phyloP scores from a whole-genome alignment of 2,888 invertebrate species.

The Diaprepes abbreviatus region DNA sequence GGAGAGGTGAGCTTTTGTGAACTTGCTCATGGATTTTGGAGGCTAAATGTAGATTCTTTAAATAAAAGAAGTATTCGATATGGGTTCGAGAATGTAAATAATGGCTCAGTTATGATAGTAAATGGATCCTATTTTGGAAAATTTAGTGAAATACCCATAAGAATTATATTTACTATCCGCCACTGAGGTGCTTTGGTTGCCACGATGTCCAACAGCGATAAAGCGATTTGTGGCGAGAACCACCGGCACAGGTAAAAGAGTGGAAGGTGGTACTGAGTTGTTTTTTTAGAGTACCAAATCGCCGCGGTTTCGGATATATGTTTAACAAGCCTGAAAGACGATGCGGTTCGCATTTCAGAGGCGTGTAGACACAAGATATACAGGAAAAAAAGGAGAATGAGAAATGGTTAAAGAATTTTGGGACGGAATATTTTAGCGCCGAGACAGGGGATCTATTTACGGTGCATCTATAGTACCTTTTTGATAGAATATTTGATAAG shows the following conservation, averaged over 20 bases:
- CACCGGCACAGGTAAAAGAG: constrained; percentile 52
- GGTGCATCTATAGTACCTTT: no score
- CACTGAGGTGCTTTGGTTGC: constrained; percentile 49
- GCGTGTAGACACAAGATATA: constrained; percentile 48
- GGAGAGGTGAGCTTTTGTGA: no score
- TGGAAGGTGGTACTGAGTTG: constrained; percentile 47
- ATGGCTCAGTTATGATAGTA: no score
- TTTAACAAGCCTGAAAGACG: constrained; percentile 49
- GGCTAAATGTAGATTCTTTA: no score
- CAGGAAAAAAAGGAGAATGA: constrained; percentile 39
- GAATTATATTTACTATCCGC: neutral
- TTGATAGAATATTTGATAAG: no score
- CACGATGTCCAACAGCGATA: constrained; percentile 65
- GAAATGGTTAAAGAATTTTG: constrained; percentile 35
- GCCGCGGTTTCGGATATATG: constrained; percentile 49
- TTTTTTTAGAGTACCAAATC: constrained; percentile 43
- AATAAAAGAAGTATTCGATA: no score
- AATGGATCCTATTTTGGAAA: no score
- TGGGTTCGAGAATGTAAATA: no score
- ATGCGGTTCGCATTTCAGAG: constrained; percentile 47
- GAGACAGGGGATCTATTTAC: constrained; percentile 13
- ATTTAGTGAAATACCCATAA: no score
- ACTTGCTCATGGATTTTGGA: no score
- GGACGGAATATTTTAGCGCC: constrained; percentile 45
- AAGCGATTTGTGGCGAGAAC: constrained; percentile 63